A percentile compares a stretch with the other conserved stretches of the same genome.
These are phyloP conservation scores for Macropus fuliginosus DNA, from an alignment of 2,797 vertebrate genomes.

Conservation along the genomic window DNA sequence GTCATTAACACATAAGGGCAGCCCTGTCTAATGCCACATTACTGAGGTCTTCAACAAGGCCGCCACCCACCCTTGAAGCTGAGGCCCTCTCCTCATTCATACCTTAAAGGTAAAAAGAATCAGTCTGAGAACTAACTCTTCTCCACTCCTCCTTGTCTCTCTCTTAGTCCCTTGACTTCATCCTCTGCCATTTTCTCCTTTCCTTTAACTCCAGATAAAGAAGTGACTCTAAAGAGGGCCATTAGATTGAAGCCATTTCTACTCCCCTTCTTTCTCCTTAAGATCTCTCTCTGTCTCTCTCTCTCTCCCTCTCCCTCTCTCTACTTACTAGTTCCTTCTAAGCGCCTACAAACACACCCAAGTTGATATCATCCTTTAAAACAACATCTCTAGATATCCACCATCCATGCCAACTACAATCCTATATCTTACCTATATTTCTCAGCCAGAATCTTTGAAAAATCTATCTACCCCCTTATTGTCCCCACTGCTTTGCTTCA, in stretches of 20 bases:
- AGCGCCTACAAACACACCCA: background rate
- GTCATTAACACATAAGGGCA: background rate
- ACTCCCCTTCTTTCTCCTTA: background rate
- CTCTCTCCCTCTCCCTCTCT: too few relatives aligned
- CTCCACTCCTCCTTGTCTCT: background rate
- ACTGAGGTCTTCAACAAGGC: background rate
- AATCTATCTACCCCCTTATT: background rate
- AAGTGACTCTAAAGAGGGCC: background rate
- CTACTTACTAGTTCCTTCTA: background rate
- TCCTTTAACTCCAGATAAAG: background rate
- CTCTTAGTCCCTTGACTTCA: background rate
- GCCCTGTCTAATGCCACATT: background rate
- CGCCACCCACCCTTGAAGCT: background rate
- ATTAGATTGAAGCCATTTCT: background rate
- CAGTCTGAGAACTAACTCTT: background rate
- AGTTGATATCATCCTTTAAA: background rate
- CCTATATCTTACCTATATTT: background rate
- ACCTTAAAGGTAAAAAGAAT: background rate
- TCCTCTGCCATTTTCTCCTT: background rate
- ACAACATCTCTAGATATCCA: background rate
- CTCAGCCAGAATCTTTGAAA: background rate
- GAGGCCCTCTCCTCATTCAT: background rate
- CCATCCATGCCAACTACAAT: background rate
- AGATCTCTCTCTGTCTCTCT: background rate
- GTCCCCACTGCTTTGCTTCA: background rate